Base-by-base conservation (phyloP, 2,113 vertebrate species). In the Benitochromis conjunctus region DNA sequence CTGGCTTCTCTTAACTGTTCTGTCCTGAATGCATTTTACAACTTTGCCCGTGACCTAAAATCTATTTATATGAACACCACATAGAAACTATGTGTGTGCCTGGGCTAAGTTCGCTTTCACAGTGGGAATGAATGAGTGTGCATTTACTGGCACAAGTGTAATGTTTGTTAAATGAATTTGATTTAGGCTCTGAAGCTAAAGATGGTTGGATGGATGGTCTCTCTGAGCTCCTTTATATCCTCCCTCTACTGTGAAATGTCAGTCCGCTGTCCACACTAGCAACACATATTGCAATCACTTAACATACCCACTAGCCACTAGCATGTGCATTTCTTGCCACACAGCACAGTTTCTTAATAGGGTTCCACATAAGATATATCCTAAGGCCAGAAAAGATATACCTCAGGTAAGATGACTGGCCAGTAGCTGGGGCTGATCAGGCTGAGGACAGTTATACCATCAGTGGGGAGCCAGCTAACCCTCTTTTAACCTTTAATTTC, bases 11-110 rank as follows among this genome's bases (percentile, higher is more conserved):
- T n/a, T 56, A 81, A 78, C 38, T 7, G 16, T 88, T 81, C 79
- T 57, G 57, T 83, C 82, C 83, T 43, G 62, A 84, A 57, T 55
- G 71, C 77, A 84, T 91, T 92, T 93, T 86, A 88, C 88, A 87
- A 90, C 84, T 86, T 77, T 66, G 86, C 74, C 74, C 78, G 55
- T 54, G 64, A 90, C 53, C 71, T 78, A 87, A 86, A 89, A 80
- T 84, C 46, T 83, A 86, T 91, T 90, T 87, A 82, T 87, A 82
- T 82, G 53, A 66, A 88, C 81, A 82, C 82, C 85, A 84, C 76
- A 90, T 5, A 76, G 36, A 91, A 92, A 81, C 58, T 53, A 60
- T 69, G 82, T 51, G 79, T 79, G 51, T 80, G 83, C 66, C 48
- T 56, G 46, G 60, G 41, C 10, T 53, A 62, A 58, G 79, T 81